Conservation (phyloP, 1,140 invertebrate species). For the Melanaphis sacchari region DNA sequence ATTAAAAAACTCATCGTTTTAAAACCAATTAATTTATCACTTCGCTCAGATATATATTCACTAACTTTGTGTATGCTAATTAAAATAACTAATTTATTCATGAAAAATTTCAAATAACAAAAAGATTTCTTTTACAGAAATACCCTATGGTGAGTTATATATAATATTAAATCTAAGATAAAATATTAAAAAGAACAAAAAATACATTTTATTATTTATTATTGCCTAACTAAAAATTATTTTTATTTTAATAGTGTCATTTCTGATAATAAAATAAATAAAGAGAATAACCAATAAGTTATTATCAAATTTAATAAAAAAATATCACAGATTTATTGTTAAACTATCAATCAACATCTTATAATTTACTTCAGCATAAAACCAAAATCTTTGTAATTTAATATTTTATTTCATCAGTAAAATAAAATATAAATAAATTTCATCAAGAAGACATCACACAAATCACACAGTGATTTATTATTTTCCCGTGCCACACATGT, state of each 20-base stretch:
- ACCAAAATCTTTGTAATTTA: not conserved
- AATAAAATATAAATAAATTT: not conserved
- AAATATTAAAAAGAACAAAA: not conserved
- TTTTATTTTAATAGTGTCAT: not conserved
- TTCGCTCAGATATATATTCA: not conserved
- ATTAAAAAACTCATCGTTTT: not conserved
- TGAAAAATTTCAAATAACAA: not conserved
- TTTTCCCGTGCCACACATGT: not conserved
- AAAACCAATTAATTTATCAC: not conserved
- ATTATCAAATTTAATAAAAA: not conserved
- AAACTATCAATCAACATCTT: not conserved
- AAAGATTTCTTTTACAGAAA: not conserved
- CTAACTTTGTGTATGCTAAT: not conserved
- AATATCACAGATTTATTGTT: not conserved
- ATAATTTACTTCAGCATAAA: not conserved
- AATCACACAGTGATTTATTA: conserved; percentile 22
- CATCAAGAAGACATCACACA: not conserved
- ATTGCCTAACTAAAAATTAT: not conserved
- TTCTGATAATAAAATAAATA: not conserved
- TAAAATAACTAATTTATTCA: not conserved
- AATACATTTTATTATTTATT: not conserved
- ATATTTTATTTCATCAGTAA: not conserved
- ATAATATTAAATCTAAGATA: not conserved
- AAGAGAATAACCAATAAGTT: not conserved
- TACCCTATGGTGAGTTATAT: not conserved